Conservation (phyloP, 2,888 invertebrate genomes). For the Venusia cambrica region DNA sequence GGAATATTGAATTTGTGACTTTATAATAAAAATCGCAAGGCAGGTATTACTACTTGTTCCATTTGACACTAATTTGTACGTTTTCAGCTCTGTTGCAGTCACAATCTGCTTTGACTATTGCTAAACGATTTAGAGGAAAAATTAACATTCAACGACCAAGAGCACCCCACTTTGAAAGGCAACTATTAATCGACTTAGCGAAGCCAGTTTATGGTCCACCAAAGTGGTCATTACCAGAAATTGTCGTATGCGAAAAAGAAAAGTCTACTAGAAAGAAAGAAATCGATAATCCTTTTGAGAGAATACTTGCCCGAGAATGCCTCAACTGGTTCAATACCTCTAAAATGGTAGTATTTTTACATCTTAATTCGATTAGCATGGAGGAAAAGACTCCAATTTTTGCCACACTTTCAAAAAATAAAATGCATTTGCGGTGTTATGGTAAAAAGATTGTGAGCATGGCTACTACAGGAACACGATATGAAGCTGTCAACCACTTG, state of each 20-base stretch:
- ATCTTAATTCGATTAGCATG: slow-evolving; percentile 85
- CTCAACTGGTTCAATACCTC: slow-evolving; percentile 86
- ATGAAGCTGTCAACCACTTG: slow-evolving; percentile 83
- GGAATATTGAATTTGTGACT: too few species aligned
- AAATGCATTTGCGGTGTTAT: slow-evolving; percentile 86
- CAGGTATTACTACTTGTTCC: too few species aligned
- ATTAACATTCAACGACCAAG: slow-evolving; percentile 89
- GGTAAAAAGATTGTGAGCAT: slow-evolving; percentile 83
- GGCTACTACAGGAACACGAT: slow-evolving; percentile 85
- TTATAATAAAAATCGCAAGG: too few species aligned
- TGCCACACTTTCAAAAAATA: slow-evolving; percentile 82
- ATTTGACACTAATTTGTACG: too few species aligned
- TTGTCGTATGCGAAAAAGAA: slow-evolving; percentile 75
- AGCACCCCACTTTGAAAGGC: slow-evolving; percentile 85
- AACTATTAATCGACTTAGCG: slow-evolving; percentile 83
- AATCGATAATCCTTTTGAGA: slow-evolving; percentile 85
- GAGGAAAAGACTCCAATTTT: slow-evolving; percentile 84
- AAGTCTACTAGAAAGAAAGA: slow-evolving; percentile 39
- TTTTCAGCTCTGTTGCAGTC: slow-evolving; percentile 63
- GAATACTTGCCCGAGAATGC: slow-evolving; percentile 86
- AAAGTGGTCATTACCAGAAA: slow-evolving; percentile 63
- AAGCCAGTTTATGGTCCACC: slow-evolving; percentile 81
- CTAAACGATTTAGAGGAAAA: slow-evolving; percentile 86
- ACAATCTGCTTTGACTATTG: slow-evolving; percentile 68
- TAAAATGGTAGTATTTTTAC: slow-evolving; percentile 86